A percentile compares a stretch with the other conserved stretches of the same genome.
Evolutionary conservation across 1,140 invertebrate species (phyloP).

Genomic region (Sminthurinus signatus): DNA sequence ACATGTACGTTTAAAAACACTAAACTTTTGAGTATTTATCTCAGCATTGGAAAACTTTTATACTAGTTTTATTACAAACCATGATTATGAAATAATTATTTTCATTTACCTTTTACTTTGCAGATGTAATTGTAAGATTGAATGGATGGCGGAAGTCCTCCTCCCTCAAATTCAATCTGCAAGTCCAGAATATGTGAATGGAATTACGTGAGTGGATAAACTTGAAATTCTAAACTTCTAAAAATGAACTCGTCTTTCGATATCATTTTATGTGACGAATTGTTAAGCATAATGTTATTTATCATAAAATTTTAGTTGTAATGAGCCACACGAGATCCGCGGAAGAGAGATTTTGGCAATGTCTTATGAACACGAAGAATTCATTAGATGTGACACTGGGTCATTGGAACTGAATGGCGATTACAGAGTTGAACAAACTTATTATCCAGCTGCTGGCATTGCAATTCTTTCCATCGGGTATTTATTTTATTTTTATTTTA

Average conservation of each 20-base stretch:
- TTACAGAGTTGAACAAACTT: no score
- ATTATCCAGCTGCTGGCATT: conserved; percentile 26
- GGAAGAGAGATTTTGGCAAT: conserved; percentile 18
- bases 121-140: conserved; percentile 35
- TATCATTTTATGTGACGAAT: no score
- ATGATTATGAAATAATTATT: not conserved
- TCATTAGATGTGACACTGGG: conserved; percentile 21
- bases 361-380: conserved; percentile 17
- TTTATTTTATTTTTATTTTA: conserved; percentile 3
- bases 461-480: conserved; percentile 37
- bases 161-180: conserved; percentile 21
- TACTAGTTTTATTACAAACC: not conserved
- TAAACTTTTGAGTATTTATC: no score
- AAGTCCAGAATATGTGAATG: not conserved
- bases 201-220: no score
- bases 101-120: not conserved
- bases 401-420: conserved; percentile 5
- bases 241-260: no score
- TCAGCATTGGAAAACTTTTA: not conserved
- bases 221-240: no score
- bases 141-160: conserved; percentile 29
- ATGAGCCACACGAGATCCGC: conserved; percentile 23
- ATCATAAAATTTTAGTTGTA: conserved; percentile 30
- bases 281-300: no score
- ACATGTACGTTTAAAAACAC: conserved; percentile 20